Evolutionary conservation across 2,113 vertebrate species (phyloP).

Genomic region (Pardalotus punctatus): DNA sequence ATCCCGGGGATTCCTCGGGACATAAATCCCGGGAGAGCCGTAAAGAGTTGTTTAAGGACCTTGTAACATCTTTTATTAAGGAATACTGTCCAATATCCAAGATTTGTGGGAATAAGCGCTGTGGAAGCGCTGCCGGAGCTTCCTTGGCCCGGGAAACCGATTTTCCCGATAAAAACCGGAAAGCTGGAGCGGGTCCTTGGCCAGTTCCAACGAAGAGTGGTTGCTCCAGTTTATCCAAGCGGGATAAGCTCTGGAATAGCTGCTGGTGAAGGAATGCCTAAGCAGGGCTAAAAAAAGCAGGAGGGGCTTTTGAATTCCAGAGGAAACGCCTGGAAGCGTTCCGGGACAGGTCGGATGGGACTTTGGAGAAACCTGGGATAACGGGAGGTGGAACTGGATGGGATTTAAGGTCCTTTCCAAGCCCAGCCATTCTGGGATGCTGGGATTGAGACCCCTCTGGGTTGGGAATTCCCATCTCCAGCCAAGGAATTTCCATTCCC

Average conservation of each 20-base stretch:
- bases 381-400: background rate
- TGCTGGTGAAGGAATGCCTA: background rate
- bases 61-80: conserved; percentile 30
- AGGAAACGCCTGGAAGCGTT: background rate
- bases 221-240: background rate
- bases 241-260: background rate
- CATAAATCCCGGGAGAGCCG: conserved; percentile 39
- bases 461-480: background rate
- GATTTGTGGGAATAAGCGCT: background rate
- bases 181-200: background rate
- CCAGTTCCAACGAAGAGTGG: background rate
- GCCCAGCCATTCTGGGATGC: background rate
- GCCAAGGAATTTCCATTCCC: background rate
- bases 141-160: background rate
- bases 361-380: background rate
- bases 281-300: background rate
- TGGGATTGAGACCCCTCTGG: background rate
- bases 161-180: background rate
- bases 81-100: conserved; percentile 16
- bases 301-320: background rate
- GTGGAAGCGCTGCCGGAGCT: background rate
- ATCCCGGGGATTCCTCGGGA: background rate
- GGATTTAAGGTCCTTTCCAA: background rate
- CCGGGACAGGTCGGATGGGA: background rate
- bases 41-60: conserved; percentile 42